Base-by-base conservation (phyloP, 2,113 vertebrate genomes). In the Colistium nudipinnis region DNA sequence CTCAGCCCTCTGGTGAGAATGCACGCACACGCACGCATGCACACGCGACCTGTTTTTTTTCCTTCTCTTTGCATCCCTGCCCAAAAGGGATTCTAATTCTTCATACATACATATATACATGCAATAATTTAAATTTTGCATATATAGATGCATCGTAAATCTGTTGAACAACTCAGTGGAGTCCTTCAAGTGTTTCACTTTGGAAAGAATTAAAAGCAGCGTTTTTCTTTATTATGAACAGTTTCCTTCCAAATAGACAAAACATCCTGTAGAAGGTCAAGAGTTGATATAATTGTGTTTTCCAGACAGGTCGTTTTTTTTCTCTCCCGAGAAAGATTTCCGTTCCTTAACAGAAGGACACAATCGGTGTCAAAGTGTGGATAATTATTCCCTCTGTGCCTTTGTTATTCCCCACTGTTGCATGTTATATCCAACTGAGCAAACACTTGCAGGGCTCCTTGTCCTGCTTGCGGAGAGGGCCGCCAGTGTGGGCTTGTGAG, bases 381-480 rank as follows among this genome's bases (percentile, higher is more conserved):
- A 59, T 82, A 79, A 87, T 85, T 85, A 76, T 79, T 83, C 84
- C 87, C 71, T 54, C 24, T 44, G 71, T 74, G 66, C 57, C n/a
- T n/a, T n/a, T n/a, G n/a, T n/a, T n/a, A n/a, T n/a, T n/a, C n/a
- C 74, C 41, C 66, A 43, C n/a, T 49, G 19, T 59, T 74, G 86
- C 81, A 71, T 76, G 79, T 77, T 62, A 81, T 77, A 80, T 80
- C 85, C 82, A 70, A 83, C 62, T 67, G 78, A 84, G 71, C 85
- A 88, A 80, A 82, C 82, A 69, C 78, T 83, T 60, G 33, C 69
- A 62, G 66, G 76, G 62, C 82, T 69, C 55, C 78, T 81, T 59
- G 72, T 81, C 66, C 78, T 4, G 82, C 87, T 78, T 0, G 80
- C 36, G 54, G 84, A 83, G 64, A 62, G 74, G 1, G 63, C 81